Percentiles rank a stretch among this genome's conserved stretches.
phyloP scores from a whole-genome alignment of 2,888 invertebrate genomes.

The Cerceris ruficornis region DNA sequence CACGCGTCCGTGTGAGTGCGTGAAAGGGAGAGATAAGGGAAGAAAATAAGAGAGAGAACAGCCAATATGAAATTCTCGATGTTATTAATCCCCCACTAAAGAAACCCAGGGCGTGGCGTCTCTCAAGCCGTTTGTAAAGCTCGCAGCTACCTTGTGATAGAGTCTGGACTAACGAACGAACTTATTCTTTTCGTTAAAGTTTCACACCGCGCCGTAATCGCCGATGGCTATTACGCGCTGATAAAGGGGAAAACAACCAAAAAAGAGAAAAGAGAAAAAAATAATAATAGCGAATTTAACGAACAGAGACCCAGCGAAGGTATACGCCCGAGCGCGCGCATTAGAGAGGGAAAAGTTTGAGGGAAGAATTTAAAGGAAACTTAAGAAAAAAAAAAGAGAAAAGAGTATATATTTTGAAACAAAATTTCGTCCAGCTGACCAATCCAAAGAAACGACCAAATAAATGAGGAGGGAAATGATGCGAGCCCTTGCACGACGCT shows the following conservation, averaged over 20 bases:
- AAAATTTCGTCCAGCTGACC: constrained; percentile 80
- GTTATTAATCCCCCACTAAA: constrained; percentile 13
- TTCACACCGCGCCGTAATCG: not conserved
- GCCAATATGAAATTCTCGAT: constrained; percentile 17
- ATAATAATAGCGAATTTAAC: constrained; percentile 21
- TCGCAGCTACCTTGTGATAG: constrained; percentile 80
- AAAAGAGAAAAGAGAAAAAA: not conserved
- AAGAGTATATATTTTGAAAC: constrained; percentile 57
- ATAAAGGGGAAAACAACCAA: not conserved
- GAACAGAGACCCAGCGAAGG: constrained; percentile 13
- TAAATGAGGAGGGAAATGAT: constrained; percentile 77
- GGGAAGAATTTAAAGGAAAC: not conserved
- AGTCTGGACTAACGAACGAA: constrained; percentile 77
- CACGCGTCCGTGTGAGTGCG: constrained; percentile 2
- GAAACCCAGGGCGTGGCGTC: constrained; percentile 37
- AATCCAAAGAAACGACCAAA: constrained; percentile 82
- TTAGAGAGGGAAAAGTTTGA: not conserved
- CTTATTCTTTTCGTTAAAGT: constrained; percentile 39
- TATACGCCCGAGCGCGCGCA: not conserved
- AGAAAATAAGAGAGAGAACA: constrained; percentile 17
- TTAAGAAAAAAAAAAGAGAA: constrained; percentile 44
- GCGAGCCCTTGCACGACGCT: constrained; percentile 75
- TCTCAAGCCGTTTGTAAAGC: constrained; percentile 75
- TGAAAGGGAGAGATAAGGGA: constrained; percentile 43
- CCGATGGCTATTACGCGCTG: constrained; percentile 12